A percentile compares a stretch with the other conserved stretches of the same genome.
phyloP scores from a whole-genome alignment of 2,113 vertebrate species.

The Bujurquina vittata region DNA sequence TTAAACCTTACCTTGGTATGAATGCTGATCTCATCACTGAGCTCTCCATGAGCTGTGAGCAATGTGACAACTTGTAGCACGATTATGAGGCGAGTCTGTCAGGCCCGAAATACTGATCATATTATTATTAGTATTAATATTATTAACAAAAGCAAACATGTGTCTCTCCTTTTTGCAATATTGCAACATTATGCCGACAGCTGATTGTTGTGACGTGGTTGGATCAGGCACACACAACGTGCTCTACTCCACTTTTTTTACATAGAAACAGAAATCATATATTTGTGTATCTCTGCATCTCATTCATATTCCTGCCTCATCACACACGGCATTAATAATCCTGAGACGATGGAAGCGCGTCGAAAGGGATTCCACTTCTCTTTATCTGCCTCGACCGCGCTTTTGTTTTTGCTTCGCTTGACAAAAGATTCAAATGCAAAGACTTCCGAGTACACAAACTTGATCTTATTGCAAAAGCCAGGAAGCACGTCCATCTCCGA shows the following conservation, averaged over 20 bases:
- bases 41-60: neutral
- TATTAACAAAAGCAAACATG: neutral
- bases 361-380: fast-evolving
- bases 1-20: no score
- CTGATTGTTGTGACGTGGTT: neutral
- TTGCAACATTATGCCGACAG: neutral
- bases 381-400: neutral
- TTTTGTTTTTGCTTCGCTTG: fast-evolving
- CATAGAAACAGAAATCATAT: neutral
- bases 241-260: neutral
- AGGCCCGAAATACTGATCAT: neutral
- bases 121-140: neutral
- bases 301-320: neutral
- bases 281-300: neutral
- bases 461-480: neutral
- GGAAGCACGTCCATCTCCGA: neutral
- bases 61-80: neutral
- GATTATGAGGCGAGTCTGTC: neutral
- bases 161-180: neutral
- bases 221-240: neutral
- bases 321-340: neutral
- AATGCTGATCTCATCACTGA: fast-evolving
- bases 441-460: neutral
- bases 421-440: neutral
- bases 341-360: neutral